Base-by-base conservation (phyloP, 2,113 vertebrate genomes). In the Haliaeetus leucogaster region DNA sequence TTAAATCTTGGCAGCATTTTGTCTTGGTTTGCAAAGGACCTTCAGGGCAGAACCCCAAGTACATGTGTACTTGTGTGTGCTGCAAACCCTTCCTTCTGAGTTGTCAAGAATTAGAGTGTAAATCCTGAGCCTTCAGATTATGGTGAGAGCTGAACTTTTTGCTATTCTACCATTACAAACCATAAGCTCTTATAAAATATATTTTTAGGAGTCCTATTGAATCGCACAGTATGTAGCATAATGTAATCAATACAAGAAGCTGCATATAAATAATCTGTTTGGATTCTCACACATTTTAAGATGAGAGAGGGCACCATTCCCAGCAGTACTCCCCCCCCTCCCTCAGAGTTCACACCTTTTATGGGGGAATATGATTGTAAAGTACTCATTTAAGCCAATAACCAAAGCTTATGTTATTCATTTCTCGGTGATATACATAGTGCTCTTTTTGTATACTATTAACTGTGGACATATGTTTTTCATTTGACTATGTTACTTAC, bases 191-290 rank as follows among this genome's bases (percentile, higher is more conserved):
- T 94, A 92, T 65, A 82, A 97, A 97, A 95, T 95, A 68, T 96
- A 97, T 98, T 96, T 96, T 97, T 95, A 96, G 95, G 94, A 96
- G 68, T 93, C 85, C 93, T 96, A 97, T 96, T 98, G 97, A 96
- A 97, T 98, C 63, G 43, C 96, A 97, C 90, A 94, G 86, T 97
- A 95, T 95, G 94, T 95, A 97, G 87, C 89, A 95, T 97, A 97
- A 98, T 97, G 84, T 97, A 98, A 97, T 98, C 96, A 97, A 97
- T 98, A 97, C 95, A 95, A 96, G 95, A 91, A 91, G 97, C 84
- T 96, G 86, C 94, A 97, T 96, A 97, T 97, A 98, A 98, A 98
- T 97, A 98, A 98, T 97, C 96, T 97, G 96, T 96, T 98, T 98
- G 95, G 97, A 97, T 97, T 97, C 94, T 98, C 94, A 97, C 94